These are phyloP conservation scores for Neoaliturus tenellus DNA, from an alignment of 2,888 invertebrate genomes.

Conservation along the genomic window DNA sequence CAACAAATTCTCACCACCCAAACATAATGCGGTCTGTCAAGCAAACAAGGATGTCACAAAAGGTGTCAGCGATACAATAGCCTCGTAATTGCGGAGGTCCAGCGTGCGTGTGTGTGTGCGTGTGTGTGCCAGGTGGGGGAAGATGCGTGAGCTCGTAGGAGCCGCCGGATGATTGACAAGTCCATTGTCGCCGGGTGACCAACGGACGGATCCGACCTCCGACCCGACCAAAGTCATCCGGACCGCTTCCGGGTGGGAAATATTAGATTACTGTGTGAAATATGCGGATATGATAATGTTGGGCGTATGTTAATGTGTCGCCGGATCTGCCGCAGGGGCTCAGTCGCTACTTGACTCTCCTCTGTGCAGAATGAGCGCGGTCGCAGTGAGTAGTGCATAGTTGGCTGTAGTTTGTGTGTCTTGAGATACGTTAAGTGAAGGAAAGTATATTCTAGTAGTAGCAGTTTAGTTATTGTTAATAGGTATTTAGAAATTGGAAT, in stretches of 20 bases:
- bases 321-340: background rate
- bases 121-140: background rate
- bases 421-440: too few relatives aligned
- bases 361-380: background rate
- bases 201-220: conserved; percentile 33
- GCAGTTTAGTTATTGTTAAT: too few relatives aligned
- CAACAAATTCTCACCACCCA: background rate
- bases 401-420: too few relatives aligned
- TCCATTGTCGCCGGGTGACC: conserved; percentile 17
- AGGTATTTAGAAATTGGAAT: too few relatives aligned
- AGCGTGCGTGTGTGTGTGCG: background rate
- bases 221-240: conserved; percentile 44
- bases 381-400: conserved; percentile 26
- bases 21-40: background rate
- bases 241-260: conserved; percentile 45
- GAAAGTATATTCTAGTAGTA: too few relatives aligned
- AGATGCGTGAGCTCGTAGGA: background rate
- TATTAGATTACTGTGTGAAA: conserved; percentile 45
- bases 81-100: conserved; percentile 9
- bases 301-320: background rate
- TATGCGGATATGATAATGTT: conserved; percentile 33
- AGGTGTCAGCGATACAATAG: conserved; percentile 16
- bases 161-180: conserved; percentile 31
- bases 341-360: background rate
- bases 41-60: conserved; percentile 25